Evolutionary conservation across 2,113 vertebrate genomes (phyloP), one percentile per base, ranked within the genome.

Genomic region (Anser brachyrhynchus): DNA sequence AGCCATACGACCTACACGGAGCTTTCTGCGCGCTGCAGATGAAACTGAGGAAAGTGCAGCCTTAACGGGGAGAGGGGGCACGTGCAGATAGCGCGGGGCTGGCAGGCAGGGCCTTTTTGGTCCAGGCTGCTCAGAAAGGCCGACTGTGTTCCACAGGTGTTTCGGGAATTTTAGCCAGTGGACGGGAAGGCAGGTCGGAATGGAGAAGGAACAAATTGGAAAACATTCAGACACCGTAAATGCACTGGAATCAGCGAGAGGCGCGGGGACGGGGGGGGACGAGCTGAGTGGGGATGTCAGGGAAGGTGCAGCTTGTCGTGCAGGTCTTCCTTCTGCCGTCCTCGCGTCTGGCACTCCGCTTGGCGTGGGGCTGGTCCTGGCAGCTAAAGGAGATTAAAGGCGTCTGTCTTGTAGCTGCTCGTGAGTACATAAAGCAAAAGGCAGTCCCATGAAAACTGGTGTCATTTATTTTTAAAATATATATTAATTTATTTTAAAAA

Each of bases 1-100:
- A 28, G 26, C 69, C 15, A 1, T 5, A 16, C 7, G 31, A 55
- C 52, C 59, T 11, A 0, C 70, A 9, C 17, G 11, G 55, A 8
- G 9, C 6, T 44, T 66, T 23, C 3, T 6, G 3, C 62, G 51
- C 2, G 1, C 7, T 33, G 1, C 1, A 20, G 43, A 20, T 23
- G 41, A 23, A 72, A 8, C 2, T 9, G 28, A 61, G 58, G 72
- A 33, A 89, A 55, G 7, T 7, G 37, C n/a, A 76, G 90, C 39
- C 76, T 19, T 39, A 6, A 0, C 12, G 54, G 25, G 31, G 59
- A 26, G 29, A 55, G 55, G 26, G 46, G 20, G 11, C 20, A 81
- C 15, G 12, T 31, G 14, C 59, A 43, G 57, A 4, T 10, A 44
- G 52, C 5, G 9, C 29, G 14, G 13, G 23, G 58, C 80, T 18